Evolutionary conservation across 2,797 vertebrate species (phyloP).

Genomic region (Antrozous pallidus): DNA sequence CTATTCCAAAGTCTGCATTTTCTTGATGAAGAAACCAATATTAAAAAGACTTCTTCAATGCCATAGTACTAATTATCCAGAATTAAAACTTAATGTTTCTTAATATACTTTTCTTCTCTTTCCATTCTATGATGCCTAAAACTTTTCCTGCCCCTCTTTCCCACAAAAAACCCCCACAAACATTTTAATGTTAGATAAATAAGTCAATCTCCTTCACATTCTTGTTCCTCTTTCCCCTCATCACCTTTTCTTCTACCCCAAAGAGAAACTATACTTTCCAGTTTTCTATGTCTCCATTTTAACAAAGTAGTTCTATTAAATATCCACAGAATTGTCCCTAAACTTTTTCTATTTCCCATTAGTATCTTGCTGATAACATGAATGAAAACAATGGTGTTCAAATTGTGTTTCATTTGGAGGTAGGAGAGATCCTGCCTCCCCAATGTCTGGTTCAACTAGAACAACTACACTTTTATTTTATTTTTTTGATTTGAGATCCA

Average conservation of each 20-base stretch:
- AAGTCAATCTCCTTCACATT: not conserved
- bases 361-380: not conserved
- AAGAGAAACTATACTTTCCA: not conserved
- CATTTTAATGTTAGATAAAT: not conserved
- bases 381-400: not conserved
- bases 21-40: slow-evolving; percentile 22
- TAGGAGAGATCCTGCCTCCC: not conserved
- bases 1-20: not conserved
- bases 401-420: not conserved
- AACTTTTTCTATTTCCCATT: slow-evolving; percentile 3
- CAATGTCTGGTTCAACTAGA: not conserved
- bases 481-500: not conserved
- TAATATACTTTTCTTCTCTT: not conserved
- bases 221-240: not conserved
- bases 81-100: slow-evolving; percentile 12
- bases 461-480: not conserved
- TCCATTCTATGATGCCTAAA: not conserved
- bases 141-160: not conserved
- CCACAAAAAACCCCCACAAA: not conserved
- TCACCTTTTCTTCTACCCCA: not conserved
- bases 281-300: not conserved
- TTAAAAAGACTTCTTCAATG: not conserved
- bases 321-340: not conserved
- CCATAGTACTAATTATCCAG: not conserved
- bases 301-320: not conserved